phyloP scores from a whole-genome alignment of 1,140 invertebrate genomes.

The Lasaia peninsularis region DNA sequence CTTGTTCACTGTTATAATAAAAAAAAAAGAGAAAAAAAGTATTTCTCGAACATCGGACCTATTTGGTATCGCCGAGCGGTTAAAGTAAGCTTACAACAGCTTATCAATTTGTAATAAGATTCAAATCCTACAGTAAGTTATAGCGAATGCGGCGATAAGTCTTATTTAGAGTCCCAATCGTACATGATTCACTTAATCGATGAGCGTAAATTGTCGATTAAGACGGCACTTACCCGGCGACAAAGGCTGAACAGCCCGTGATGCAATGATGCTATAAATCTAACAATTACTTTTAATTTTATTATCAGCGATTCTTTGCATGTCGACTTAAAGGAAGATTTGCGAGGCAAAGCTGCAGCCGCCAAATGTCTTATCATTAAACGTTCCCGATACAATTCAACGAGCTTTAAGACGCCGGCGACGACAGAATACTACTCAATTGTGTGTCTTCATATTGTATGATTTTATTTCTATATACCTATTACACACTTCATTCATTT shows the following conservation, averaged over 20 bases:
- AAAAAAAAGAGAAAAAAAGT: no score
- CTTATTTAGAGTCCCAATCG: conserved; percentile 20
- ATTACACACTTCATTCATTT: no score
- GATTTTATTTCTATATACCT: no score
- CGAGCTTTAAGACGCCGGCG: conserved; percentile 15
- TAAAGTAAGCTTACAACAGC: conserved; percentile 5
- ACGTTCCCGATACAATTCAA: conserved; percentile 45
- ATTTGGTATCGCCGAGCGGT: background rate
- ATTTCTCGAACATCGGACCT: no score
- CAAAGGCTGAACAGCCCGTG: conserved; percentile 38
- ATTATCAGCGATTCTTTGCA: conserved; percentile 50
- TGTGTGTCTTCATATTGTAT: no score
- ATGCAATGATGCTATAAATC: conserved; percentile 44
- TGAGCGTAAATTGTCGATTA: conserved; percentile 43
- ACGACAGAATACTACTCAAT: no score
- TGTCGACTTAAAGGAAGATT: conserved; percentile 56
- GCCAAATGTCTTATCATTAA: conserved; percentile 58
- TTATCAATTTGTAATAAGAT: conserved; percentile 13
- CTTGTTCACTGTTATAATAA: no score
- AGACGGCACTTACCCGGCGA: conserved; percentile 45
- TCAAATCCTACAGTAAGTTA: conserved; percentile 15
- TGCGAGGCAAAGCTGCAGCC: conserved; percentile 52
- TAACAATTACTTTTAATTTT: conserved; percentile 58
- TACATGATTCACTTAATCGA: conserved; percentile 22
- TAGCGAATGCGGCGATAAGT: conserved; percentile 18